Conservation (phyloP, 2,113 vertebrate species). For the Macaca fascicularis region DNA sequence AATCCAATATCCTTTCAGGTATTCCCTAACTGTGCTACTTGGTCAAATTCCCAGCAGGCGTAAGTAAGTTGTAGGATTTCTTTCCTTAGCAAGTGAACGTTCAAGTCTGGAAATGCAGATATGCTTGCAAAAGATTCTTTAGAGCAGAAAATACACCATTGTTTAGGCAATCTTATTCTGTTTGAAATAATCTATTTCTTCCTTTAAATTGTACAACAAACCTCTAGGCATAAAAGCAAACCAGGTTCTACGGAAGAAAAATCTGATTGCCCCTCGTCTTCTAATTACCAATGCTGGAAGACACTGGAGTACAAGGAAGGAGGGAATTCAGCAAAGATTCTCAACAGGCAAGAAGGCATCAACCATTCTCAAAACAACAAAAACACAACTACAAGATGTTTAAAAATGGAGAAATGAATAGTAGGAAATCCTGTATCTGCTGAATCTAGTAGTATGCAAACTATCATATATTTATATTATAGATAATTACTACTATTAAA, state of each 20-base stretch:
- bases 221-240: background rate
- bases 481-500: background rate
- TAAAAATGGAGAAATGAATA: slow-evolving; percentile 12
- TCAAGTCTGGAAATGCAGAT: background rate
- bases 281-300: background rate
- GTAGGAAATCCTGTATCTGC: background rate
- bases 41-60: background rate
- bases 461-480: background rate
- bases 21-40: background rate
- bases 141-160: background rate
- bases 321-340: background rate
- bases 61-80: background rate
- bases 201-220: background rate
- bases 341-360: background rate
- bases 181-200: slow-evolving; percentile 3
- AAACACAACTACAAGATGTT: background rate
- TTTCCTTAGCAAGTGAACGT: background rate
- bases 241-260: background rate
- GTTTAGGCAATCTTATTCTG: background rate
- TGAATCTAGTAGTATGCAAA: background rate
- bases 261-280: background rate
- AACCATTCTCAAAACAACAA: background rate
- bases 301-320: background rate
- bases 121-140: background rate
- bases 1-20: background rate